A percentile compares a stretch with the other conserved stretches of the same genome.
phyloP scores from a whole-genome alignment of 2,888 invertebrate species.

The Drosophila mimetica region DNA sequence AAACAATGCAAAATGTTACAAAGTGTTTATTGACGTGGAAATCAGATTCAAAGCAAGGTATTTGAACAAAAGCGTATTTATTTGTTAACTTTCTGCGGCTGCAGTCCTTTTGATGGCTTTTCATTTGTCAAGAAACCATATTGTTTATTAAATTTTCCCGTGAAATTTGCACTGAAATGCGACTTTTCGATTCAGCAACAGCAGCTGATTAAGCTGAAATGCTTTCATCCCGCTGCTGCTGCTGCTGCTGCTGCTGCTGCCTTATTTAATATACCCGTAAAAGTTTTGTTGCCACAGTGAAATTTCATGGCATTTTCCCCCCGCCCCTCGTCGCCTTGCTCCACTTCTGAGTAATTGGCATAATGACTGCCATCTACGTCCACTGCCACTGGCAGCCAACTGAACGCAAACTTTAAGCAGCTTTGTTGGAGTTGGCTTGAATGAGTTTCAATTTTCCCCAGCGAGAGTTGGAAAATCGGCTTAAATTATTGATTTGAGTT shows the following conservation, averaged over 20 bases:
- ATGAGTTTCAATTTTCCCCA: slow-evolving; percentile 4
- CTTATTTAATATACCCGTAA: slow-evolving; percentile 47
- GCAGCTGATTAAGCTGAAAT: slow-evolving; percentile 21
- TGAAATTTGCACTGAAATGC: slow-evolving; percentile 1
- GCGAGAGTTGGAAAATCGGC: neutral
- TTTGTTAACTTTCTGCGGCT: slow-evolving; percentile 9
- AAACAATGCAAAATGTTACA: slow-evolving; percentile 4
- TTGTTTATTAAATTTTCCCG: slow-evolving; percentile 16
- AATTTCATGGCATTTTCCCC: slow-evolving; percentile 31
- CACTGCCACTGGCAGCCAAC: slow-evolving; percentile 10
- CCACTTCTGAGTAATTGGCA: slow-evolving; percentile 30
- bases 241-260: slow-evolving; percentile 17
- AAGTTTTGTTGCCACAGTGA: slow-evolving; percentile 41
- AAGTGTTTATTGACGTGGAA: slow-evolving; percentile 28
- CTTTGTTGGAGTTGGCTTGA: slow-evolving; percentile 2
- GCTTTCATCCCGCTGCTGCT: slow-evolving; percentile 12
- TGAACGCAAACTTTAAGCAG: slow-evolving; percentile 28
- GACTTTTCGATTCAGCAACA: slow-evolving; percentile 9
- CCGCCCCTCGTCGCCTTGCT: neutral
- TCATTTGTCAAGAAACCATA: slow-evolving; percentile 13
- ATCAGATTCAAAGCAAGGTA: slow-evolving; percentile 6
- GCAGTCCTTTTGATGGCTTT: slow-evolving; percentile 6
- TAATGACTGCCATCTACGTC: slow-evolving; percentile 26
- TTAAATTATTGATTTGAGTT: slow-evolving; percentile 29
- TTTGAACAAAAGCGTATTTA: slow-evolving; percentile 12